Percentiles rank a stretch among this genome's conserved stretches.
Conservation (phyloP, 2,888 invertebrate species). For the Chirona hameri region DNA sequence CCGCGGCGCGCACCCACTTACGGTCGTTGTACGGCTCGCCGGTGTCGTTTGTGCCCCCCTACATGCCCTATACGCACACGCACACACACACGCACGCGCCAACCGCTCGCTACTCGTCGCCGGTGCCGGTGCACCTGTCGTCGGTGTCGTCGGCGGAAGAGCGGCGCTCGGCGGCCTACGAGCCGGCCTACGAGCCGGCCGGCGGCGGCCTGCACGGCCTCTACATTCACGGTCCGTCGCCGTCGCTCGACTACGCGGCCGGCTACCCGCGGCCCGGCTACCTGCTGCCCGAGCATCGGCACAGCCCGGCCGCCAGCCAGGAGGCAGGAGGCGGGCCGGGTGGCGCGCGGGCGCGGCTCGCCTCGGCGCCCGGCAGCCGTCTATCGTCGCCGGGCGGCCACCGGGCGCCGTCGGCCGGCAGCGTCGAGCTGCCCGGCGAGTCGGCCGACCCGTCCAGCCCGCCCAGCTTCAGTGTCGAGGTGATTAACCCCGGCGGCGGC, state of each 20-base stretch:
- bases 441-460: slow-evolving; percentile 31
- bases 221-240: slow-evolving; percentile 45
- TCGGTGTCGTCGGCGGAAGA: background rate
- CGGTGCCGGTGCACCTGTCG: background rate
- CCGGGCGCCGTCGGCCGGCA: slow-evolving; percentile 11
- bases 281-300: slow-evolving; percentile 47
- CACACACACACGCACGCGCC: slow-evolving; percentile 25
- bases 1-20: background rate
- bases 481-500: background rate
- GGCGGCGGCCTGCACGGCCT: slow-evolving; percentile 48
- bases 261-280: slow-evolving; percentile 46
- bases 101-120: background rate
- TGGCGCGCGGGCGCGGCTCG: background rate
- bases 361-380: slow-evolving; percentile 1
- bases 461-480: slow-evolving; percentile 22
- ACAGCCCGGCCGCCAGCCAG: slow-evolving; percentile 42
- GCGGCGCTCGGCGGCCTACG: background rate
- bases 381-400: slow-evolving; percentile 1
- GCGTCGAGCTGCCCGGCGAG: slow-evolving; percentile 30
- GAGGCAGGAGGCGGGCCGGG: slow-evolving; percentile 39
- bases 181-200: slow-evolving; percentile 38
- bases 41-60: background rate
- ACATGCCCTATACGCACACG: slow-evolving; percentile 25
- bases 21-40: slow-evolving; percentile 2
- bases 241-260: slow-evolving; percentile 41